Percentiles rank a stretch among this genome's conserved stretches.
Conservation (phyloP, 2,888 invertebrate genomes). For the Eupithecia abbreviata region DNA sequence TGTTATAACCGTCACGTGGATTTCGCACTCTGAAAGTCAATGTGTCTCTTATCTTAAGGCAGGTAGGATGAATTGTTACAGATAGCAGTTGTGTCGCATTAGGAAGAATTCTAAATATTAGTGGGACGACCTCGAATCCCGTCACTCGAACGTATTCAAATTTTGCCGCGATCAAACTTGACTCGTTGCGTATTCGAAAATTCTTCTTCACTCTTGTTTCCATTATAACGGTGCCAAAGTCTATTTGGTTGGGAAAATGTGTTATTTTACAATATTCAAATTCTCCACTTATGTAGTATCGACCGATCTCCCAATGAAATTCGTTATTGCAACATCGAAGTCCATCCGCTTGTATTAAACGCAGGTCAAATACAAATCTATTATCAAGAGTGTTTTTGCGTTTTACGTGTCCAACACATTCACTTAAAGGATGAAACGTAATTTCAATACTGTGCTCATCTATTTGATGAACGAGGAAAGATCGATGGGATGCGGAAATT, state of each 20-base stretch:
- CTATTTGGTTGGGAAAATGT: constrained; percentile 73
- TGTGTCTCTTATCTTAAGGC: constrained; percentile 57
- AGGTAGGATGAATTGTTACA: constrained; percentile 63
- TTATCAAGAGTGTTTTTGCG: constrained; percentile 57
- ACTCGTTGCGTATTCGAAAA: constrained; percentile 75
- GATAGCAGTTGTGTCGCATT: constrained; percentile 60
- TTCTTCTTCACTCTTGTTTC: constrained; percentile 64
- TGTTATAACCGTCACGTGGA: constrained; percentile 52
- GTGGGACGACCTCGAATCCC: constrained; percentile 71
- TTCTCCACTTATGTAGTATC: constrained; percentile 83
- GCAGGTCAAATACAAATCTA: constrained; percentile 72
- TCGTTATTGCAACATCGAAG: constrained; percentile 69
- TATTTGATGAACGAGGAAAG: constrained; percentile 59
- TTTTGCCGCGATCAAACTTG: constrained; percentile 65
- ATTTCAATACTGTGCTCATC: constrained; percentile 60
- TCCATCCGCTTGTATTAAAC: constrained; percentile 69
- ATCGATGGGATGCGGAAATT: constrained; percentile 74
- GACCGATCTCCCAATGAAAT: constrained; percentile 73
- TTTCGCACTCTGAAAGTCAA: constrained; percentile 67
- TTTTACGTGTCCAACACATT: constrained; percentile 71
- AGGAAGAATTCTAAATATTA: constrained; percentile 63
- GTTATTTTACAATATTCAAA: constrained; percentile 76
- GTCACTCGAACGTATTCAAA: constrained; percentile 68
- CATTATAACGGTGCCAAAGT: constrained; percentile 74
- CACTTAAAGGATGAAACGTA: constrained; percentile 67